Conservation (phyloP, 1,140 invertebrate species). For the Pseudachorutes palmiensis region DNA sequence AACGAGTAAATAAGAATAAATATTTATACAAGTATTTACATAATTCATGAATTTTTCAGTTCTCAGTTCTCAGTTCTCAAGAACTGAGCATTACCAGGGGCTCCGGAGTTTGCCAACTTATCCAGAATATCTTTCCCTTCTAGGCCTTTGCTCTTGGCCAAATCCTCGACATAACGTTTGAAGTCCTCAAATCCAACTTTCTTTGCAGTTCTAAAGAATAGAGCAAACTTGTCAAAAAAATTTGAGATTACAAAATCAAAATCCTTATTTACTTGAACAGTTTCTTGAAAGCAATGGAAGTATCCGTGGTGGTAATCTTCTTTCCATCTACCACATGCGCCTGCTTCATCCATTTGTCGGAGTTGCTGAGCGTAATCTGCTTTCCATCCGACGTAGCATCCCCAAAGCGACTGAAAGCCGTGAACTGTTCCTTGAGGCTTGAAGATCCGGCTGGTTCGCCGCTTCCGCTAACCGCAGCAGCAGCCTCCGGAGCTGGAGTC, state of each 20-base stretch:
- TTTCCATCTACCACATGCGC: slow-evolving; percentile 85
- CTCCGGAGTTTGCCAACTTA: slow-evolving; percentile 62
- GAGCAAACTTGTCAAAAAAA: background rate
- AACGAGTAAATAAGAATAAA: too few species aligned
- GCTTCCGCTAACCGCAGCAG: slow-evolving; percentile 17
- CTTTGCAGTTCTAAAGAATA: slow-evolving; percentile 42
- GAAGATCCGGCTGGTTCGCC: slow-evolving; percentile 22
- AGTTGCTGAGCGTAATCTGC: slow-evolving; percentile 62
- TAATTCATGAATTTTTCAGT: too few species aligned
- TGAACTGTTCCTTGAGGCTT: slow-evolving; percentile 48
- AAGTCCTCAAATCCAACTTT: slow-evolving; percentile 66
- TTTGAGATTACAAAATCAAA: background rate
- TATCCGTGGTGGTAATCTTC: slow-evolving; percentile 80
- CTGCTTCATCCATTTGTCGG: slow-evolving; percentile 87
- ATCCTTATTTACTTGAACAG: slow-evolving; percentile 55
- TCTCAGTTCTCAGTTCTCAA: too few species aligned
- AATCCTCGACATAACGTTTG: slow-evolving; percentile 68
- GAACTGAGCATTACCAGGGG: too few species aligned
- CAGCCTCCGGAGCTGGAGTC: background rate
- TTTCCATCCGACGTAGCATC: slow-evolving; percentile 78
- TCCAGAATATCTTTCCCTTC: slow-evolving; percentile 63
- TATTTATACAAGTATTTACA: too few species aligned
- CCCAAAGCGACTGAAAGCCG: slow-evolving; percentile 75
- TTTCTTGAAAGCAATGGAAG: slow-evolving; percentile 79
- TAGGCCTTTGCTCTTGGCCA: slow-evolving; percentile 69